Conservation (phyloP, 2,888 invertebrate genomes). For the Limnephilus auricula region DNA sequence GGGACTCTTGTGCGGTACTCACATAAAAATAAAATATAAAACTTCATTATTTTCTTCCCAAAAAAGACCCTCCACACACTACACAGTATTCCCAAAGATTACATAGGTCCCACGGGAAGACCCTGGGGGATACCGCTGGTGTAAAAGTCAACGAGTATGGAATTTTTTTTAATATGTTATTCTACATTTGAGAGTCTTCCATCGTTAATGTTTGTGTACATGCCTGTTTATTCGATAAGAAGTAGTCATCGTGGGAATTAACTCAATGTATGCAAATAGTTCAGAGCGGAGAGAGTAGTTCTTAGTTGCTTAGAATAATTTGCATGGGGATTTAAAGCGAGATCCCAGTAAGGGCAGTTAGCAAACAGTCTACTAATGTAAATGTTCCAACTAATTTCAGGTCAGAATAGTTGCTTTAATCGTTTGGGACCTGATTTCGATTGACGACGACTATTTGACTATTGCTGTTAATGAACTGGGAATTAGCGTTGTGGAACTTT, state of each 20-base stretch:
- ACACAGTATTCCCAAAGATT: background rate
- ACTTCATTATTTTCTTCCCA: background rate
- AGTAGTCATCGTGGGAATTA: background rate
- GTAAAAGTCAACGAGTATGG: background rate
- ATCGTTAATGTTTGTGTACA: background rate
- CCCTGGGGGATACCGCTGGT: background rate
- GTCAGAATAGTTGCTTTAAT: background rate
- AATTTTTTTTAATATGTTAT: background rate
- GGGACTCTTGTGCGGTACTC: too few relatives aligned
- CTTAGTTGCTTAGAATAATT: constrained; percentile 35
- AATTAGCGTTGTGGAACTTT: background rate
- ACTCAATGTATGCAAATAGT: background rate
- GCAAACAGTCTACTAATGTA: constrained; percentile 13
- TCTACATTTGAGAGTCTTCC: background rate
- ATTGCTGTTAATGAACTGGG: background rate
- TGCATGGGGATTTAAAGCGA: background rate
- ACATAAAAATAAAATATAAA: too few relatives aligned
- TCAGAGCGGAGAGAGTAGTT: background rate
- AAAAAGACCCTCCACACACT: background rate
- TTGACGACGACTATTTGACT: background rate
- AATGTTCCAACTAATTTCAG: constrained; percentile 13
- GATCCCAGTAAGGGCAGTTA: background rate
- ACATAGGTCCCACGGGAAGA: background rate
- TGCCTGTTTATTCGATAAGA: background rate
- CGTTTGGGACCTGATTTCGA: background rate